Percentiles rank a stretch among this genome's conserved stretches.
phyloP scores from a whole-genome alignment of 1,140 invertebrate genomes.

The Drosophila azteca region DNA sequence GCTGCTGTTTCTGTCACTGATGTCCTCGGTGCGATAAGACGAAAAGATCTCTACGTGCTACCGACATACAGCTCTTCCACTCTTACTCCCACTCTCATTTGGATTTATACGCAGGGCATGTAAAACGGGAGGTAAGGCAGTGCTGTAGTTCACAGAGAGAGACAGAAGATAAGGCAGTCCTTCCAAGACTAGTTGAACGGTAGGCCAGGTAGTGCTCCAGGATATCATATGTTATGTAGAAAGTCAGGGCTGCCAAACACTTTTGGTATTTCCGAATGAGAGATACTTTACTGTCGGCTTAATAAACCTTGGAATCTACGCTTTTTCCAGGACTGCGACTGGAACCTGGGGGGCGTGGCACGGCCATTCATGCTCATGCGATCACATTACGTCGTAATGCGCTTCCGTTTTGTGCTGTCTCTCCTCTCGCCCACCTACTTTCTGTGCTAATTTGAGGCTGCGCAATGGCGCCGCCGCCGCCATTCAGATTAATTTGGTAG shows the following conservation, averaged over 20 bases:
- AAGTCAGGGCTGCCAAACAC: no score
- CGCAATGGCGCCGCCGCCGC: constrained; percentile 55
- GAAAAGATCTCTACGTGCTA: constrained; percentile 55
- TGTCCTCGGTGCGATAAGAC: constrained; percentile 57
- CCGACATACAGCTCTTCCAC: constrained; percentile 13
- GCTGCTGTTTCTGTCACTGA: constrained; percentile 21
- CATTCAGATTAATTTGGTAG: constrained; percentile 43
- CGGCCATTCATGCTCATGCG: constrained; percentile 44
- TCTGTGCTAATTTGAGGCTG: constrained; percentile 35
- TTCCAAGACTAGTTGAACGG: no score
- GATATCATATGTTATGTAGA: no score
- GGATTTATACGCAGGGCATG: constrained; percentile 2
- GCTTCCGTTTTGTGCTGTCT: constrained; percentile 63
- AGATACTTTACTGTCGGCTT: no score
- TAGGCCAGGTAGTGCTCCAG: no score
- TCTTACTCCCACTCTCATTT: not conserved
- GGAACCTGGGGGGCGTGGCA: constrained; percentile 38
- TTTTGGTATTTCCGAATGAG: no score
- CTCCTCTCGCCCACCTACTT: constrained; percentile 11
- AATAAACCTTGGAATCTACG: no score
- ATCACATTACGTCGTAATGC: constrained; percentile 76
- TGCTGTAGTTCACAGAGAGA: no score
- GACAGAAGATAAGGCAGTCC: no score
- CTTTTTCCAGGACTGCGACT: no score
- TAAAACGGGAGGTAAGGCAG: no score